phyloP scores from a whole-genome alignment of 2,797 vertebrate species.

The Anguilla megastoma region DNA sequence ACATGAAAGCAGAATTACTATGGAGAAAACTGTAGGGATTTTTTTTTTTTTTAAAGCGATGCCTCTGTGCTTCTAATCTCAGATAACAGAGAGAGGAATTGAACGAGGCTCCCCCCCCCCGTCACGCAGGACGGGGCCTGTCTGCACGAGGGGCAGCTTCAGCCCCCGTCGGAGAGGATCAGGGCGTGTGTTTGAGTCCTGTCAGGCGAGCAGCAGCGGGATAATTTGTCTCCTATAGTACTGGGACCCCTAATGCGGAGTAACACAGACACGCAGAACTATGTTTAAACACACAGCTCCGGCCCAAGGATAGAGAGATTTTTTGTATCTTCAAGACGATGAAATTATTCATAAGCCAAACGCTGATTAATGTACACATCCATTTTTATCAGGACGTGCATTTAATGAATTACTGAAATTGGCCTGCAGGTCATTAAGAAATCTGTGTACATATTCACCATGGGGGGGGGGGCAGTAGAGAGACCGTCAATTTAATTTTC shows the following conservation, averaged over 20 bases:
- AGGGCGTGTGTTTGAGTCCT: slow-evolving; percentile 64
- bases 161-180: neutral
- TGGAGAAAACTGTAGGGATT: neutral
- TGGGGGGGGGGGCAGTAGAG: neutral
- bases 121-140: neutral
- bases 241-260: slow-evolving; percentile 66
- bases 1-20: neutral
- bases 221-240: slow-evolving; percentile 65
- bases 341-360: slow-evolving; percentile 77
- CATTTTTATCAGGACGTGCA: slow-evolving; percentile 69
- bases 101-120: neutral
- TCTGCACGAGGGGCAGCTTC: neutral
- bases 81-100: neutral
- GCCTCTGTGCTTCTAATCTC: neutral
- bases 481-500: neutral
- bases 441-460: slow-evolving; percentile 23
- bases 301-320: slow-evolving; percentile 53
- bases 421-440: slow-evolving; percentile 28
- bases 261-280: slow-evolving; percentile 60
- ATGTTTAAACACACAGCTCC: slow-evolving; percentile 58
- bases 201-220: slow-evolving; percentile 56
- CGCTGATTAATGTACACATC: slow-evolving; percentile 74
- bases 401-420: slow-evolving; percentile 61
- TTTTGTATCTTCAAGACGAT: slow-evolving; percentile 64
- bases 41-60: neutral